Conservation (phyloP, 2,113 vertebrate species). For the human region GRCh38 chrX:123728501-123729000, state of each 20-base stretch:
- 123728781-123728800: neutral
- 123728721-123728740: constrained; percentile 47
- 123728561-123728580: neutral
- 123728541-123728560: neutral
- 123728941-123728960: constrained; percentile 47
- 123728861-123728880: constrained; percentile 49
- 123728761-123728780: constrained; percentile 28
- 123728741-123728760: constrained; percentile 49
- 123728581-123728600: constrained; percentile 89
- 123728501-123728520: constrained; percentile 34
- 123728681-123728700: constrained; percentile 44
- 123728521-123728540: constrained; percentile 42
- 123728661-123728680: constrained; percentile 3
- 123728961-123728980: constrained; percentile 26
- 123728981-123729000: constrained; percentile 41
- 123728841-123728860: constrained; percentile 39
- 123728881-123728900: constrained; percentile 46
- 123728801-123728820: constrained; percentile 4
- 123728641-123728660: constrained; percentile 30
- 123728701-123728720: constrained; percentile 9
- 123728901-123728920: constrained; percentile 48
- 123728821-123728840: neutral
- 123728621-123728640: constrained; percentile 28
- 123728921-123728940: constrained; percentile 2
- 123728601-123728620: constrained; percentile 78